Evolutionary conservation across 2,888 invertebrate genomes (phyloP).

Genomic region (Tipula vernalis): DNA sequence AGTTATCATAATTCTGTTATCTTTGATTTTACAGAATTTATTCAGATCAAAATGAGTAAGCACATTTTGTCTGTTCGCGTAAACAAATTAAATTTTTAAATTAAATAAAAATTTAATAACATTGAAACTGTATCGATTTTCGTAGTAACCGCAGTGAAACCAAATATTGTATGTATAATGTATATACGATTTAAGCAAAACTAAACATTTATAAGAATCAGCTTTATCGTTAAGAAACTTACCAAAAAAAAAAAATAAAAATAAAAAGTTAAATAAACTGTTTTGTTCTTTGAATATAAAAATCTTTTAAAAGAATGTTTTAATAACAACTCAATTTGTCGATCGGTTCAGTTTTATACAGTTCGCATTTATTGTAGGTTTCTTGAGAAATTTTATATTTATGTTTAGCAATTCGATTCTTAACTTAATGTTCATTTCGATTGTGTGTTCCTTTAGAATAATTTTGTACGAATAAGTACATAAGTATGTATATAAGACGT

Average conservation of each 20-base stretch:
- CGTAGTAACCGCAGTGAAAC: background rate
- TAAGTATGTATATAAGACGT: background rate
- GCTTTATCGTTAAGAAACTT: background rate
- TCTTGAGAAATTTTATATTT: background rate
- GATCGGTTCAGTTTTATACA: background rate
- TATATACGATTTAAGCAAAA: background rate
- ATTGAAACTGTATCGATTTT: background rate
- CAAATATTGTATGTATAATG: background rate
- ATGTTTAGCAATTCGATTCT: background rate
- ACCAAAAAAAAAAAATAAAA: background rate
- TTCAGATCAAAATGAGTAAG: background rate
- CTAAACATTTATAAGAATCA: background rate
- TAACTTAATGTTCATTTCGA: background rate
- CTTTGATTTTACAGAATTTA: background rate
- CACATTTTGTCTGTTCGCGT: background rate
- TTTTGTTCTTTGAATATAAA: background rate
- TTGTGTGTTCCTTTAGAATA: background rate
- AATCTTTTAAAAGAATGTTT: background rate
- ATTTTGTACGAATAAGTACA: background rate
- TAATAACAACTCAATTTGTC: conserved; percentile 4
- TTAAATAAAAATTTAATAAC: background rate
- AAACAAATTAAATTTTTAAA: background rate
- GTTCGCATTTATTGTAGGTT: background rate
- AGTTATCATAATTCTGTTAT: background rate
- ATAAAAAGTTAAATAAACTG: background rate